Evolutionary conservation across 2,797 vertebrate species (phyloP).

Genomic region (Sibirionetta formosa): DNA sequence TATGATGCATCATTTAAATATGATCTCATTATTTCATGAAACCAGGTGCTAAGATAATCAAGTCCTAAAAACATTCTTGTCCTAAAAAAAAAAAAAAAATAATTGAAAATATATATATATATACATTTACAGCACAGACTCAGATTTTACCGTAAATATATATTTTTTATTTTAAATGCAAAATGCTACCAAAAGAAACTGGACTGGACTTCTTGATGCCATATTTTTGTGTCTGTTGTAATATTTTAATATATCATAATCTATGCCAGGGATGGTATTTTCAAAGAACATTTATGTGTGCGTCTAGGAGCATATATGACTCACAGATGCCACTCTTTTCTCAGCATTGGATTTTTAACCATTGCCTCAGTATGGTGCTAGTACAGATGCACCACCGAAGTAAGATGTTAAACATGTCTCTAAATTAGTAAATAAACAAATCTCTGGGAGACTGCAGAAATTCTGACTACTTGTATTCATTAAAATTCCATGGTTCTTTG

Average conservation of each 20-base stretch:
- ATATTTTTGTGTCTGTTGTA: background rate
- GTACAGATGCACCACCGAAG: background rate
- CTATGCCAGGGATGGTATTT: background rate
- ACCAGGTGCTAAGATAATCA: background rate
- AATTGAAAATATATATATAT: background rate
- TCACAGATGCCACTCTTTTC: background rate
- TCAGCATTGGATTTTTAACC: background rate
- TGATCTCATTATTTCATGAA: background rate
- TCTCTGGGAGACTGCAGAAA: slow-evolving; percentile 9
- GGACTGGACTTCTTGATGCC: background rate
- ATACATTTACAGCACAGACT: background rate
- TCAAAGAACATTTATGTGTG: background rate
- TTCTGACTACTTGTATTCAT: slow-evolving; percentile 27
- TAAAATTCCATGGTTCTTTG: slow-evolving; percentile 66
- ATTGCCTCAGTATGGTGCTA: background rate
- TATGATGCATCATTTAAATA: background rate
- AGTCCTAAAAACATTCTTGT: background rate
- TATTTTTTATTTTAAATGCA: background rate
- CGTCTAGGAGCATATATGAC: background rate
- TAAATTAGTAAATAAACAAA: slow-evolving; percentile 37
- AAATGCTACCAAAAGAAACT: background rate
- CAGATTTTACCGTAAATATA: background rate
- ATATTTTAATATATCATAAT: background rate
- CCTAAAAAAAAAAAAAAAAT: background rate
- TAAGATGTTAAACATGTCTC: background rate